Base-by-base conservation (phyloP, 2,888 invertebrate genomes). In the Drosophila yooni region DNA sequence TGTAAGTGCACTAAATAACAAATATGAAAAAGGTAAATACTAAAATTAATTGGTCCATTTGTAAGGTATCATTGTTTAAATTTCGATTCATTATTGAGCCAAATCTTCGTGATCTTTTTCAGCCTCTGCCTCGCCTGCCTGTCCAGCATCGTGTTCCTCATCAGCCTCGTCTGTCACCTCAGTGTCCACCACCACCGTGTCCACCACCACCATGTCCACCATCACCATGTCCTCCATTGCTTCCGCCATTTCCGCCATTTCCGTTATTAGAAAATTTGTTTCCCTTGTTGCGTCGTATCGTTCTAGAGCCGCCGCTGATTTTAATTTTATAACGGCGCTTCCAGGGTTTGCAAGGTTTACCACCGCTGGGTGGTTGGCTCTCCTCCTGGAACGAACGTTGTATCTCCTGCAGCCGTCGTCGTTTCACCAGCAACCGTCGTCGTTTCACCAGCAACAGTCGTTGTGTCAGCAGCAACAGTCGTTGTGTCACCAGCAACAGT, bases 321-420 rank as follows among this genome's bases (percentile, higher is more conserved):
- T 33, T 3, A 0, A 0, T 1, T 33, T 0, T 11, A 33, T 0
- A 33, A 3, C 0, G 10, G 0, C 10, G 3, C 33, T 0, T 33
- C 0, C 0, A 11, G 33, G 0, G 33, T 0, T 3, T 10, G 33
- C 33, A 33, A 10, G 10, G 0, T 3, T 11, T 10, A 10, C 33
- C 33, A 33, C 33, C 33, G 33, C 33, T 2, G 33, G 33, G 0
- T 33, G 33, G 21, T 21, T 21, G 21, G 21, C 21, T 21, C 21
- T 21, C 21, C 21, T 21, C 21, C 29, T 29, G 29, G 7, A 29
- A 0, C 7, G 6, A 7, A 3, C 29, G 29, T 29, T 27, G 27
- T 4, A 27, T 4, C 38, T 34, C 7, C 29, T 7, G 46, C 13
- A 2, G 21, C 0, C 10, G 57, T 18, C 4, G 70, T 70, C 3